These are phyloP conservation scores for Eupithecia tripunctaria DNA, from an alignment of 2,888 invertebrate species.

Conservation along the genomic window DNA sequence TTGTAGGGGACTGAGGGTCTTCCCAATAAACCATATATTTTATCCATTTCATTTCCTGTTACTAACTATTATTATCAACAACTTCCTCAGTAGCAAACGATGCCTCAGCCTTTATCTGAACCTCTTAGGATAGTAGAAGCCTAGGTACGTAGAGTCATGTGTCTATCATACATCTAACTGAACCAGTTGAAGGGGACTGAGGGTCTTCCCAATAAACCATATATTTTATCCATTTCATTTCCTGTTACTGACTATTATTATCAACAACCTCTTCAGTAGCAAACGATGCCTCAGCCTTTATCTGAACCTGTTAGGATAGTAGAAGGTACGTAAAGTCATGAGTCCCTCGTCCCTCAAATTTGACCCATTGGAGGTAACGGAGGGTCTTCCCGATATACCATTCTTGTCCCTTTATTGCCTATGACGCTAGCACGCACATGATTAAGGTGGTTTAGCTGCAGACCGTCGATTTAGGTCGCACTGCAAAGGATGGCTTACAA, in stretches of 20 bases:
- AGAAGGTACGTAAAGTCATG: slow-evolving; percentile 2
- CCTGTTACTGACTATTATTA: slow-evolving; percentile 70
- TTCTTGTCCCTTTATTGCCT: not conserved
- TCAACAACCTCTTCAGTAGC: slow-evolving; percentile 56
- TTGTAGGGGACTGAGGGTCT: not conserved
- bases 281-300: slow-evolving; percentile 46
- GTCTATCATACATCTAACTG: not conserved
- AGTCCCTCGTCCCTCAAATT: not conserved
- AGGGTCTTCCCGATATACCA: not conserved
- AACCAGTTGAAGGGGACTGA: not conserved
- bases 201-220: not conserved
- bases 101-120: slow-evolving; percentile 31
- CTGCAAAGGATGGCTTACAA: not conserved
- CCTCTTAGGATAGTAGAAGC: slow-evolving; percentile 7
- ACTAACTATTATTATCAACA: slow-evolving; percentile 70
- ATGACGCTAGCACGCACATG: not conserved
- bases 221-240: not conserved
- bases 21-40: not conserved
- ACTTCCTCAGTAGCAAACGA: slow-evolving; percentile 53
- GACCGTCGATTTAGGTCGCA: not conserved
- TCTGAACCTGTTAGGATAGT: slow-evolving; percentile 2
- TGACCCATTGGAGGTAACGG: not conserved
- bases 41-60: slow-evolving; percentile 44
- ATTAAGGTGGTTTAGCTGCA: not conserved
- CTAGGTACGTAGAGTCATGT: not conserved